A percentile compares a stretch with the other conserved stretches of the same genome.
Conservation (phyloP, 2,888 invertebrate genomes). For the Oxystoma pomonae region DNA sequence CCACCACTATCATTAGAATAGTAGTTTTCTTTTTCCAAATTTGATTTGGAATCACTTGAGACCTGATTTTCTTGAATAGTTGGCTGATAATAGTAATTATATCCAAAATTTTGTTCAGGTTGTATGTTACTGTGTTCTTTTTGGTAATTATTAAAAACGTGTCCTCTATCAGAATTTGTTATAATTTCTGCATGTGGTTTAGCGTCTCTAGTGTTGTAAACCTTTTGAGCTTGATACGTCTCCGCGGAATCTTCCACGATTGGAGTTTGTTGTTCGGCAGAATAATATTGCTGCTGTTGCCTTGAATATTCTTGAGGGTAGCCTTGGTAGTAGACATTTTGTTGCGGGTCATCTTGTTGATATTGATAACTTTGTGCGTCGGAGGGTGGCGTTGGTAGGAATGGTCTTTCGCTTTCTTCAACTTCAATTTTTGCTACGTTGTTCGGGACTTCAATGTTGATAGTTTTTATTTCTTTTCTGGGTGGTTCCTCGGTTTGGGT, state of each 20-base stretch:
- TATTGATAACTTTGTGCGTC: neutral
- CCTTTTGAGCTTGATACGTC: neutral
- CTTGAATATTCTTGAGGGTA: neutral
- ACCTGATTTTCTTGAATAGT: neutral
- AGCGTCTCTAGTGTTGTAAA: neutral
- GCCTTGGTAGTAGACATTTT: neutral
- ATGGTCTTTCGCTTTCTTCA: constrained; percentile 23
- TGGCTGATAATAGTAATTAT: neutral
- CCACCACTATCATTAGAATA: neutral
- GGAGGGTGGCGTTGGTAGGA: neutral
- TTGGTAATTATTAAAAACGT: neutral
- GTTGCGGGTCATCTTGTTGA: neutral
- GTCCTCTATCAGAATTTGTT: neutral
- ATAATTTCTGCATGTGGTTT: neutral
- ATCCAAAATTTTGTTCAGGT: neutral
- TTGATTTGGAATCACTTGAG: neutral
- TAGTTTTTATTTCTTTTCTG: constrained; percentile 24
- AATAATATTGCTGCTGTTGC: neutral
- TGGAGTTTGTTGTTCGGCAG: neutral
- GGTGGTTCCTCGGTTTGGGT: constrained; percentile 7
- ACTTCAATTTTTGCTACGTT: constrained; percentile 27
- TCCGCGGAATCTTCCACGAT: neutral
- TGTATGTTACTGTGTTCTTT: neutral
- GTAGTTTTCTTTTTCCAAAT: neutral
- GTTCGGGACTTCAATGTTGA: constrained; percentile 26